Conservation (phyloP, 2,888 invertebrate genomes). For the Orthosia gothica region DNA sequence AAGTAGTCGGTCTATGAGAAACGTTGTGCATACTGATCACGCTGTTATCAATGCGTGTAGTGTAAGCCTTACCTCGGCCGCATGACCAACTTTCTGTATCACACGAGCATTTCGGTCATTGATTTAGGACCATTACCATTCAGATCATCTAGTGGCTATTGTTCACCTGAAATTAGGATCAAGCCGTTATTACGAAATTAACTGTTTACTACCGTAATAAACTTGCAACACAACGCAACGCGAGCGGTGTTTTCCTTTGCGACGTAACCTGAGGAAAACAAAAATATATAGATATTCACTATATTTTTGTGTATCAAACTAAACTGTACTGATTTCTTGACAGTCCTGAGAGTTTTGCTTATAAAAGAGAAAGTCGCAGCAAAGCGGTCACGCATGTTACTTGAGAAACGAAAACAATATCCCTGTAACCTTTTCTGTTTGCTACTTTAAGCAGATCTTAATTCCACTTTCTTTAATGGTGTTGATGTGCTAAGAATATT, state of each 20-base stretch:
- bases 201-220: slow-evolving; percentile 28
- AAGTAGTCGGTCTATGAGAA: slow-evolving; percentile 60
- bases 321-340: slow-evolving; percentile 22
- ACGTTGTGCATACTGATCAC: slow-evolving; percentile 79
- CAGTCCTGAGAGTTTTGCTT: slow-evolving; percentile 26
- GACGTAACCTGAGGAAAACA: background rate
- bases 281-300: background rate
- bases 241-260: slow-evolving; percentile 6
- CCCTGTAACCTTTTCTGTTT: slow-evolving; percentile 37
- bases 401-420: slow-evolving; percentile 53
- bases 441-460: slow-evolving; percentile 31
- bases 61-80: slow-evolving; percentile 77
- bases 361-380: slow-evolving; percentile 61
- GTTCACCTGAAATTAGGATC: slow-evolving; percentile 76
- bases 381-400: slow-evolving; percentile 56
- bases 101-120: slow-evolving; percentile 77
- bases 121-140: slow-evolving; percentile 86
- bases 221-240: slow-evolving; percentile 20
- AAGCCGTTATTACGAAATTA: slow-evolving; percentile 73
- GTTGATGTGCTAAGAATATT: slow-evolving; percentile 45
- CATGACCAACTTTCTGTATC: slow-evolving; percentile 86
- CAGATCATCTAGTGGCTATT: slow-evolving; percentile 74
- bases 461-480: slow-evolving; percentile 48
- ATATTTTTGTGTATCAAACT: background rate
- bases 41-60: slow-evolving; percentile 74